Conservation (phyloP, 2,797 vertebrate species). For the Darevskia mixta region DNA sequence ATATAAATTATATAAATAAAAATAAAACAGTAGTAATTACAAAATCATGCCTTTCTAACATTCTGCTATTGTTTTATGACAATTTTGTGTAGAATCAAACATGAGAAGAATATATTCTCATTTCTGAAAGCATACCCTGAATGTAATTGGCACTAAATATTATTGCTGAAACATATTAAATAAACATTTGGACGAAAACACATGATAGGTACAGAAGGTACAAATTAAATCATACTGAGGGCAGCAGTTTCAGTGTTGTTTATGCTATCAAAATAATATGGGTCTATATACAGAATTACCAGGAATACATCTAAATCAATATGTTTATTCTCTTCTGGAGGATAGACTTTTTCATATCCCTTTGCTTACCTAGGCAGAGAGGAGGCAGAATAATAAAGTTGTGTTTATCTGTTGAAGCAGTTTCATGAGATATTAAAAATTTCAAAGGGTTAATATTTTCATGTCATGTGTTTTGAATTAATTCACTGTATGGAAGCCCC, state of each 20-base stretch:
- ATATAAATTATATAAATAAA: too few relatives aligned
- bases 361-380: not conserved
- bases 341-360: not conserved
- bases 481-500: not conserved
- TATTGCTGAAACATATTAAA: not conserved
- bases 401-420: not conserved
- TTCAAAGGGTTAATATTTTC: not conserved
- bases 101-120: not conserved
- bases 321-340: not conserved
- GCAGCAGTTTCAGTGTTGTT: not conserved
- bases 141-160: slow-evolving; percentile 9
- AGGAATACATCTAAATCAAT: slow-evolving; percentile 2
- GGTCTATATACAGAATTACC: not conserved
- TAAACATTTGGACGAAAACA: not conserved
- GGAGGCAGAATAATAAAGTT: not conserved
- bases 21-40: too few relatives aligned
- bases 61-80: too few relatives aligned
- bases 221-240: slow-evolving; percentile 13
- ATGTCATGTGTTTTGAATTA: not conserved
- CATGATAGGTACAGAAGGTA: not conserved
- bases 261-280: not conserved
- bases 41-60: too few relatives aligned
- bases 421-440: slow-evolving; percentile 4
- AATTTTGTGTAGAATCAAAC: too few relatives aligned
- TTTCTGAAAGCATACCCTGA: not conserved